These are phyloP conservation scores for Mamestra brassicae DNA, from an alignment of 2,888 invertebrate genomes.

Conservation along the genomic window DNA sequence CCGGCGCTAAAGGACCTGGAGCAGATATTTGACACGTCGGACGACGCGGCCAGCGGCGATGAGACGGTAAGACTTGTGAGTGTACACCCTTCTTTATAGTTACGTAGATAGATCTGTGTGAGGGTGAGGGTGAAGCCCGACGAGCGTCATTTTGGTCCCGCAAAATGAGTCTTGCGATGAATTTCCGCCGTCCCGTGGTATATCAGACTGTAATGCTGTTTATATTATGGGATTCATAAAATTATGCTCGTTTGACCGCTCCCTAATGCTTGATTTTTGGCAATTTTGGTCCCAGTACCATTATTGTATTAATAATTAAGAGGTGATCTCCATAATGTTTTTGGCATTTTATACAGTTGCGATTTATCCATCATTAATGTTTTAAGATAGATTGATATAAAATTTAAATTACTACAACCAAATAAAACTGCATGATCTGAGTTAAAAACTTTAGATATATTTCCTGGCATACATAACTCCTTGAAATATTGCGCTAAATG, in stretches of 20 bases:
- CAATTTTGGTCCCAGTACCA: no score
- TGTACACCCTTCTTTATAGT: conserved; percentile 71
- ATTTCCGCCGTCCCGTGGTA: no score
- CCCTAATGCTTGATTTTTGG: background rate
- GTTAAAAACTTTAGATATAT: background rate
- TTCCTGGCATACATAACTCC: background rate
- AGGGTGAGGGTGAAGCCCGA: background rate
- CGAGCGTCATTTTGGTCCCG: background rate
- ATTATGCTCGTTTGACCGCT: conserved; percentile 5
- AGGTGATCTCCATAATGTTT: background rate
- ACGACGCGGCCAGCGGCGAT: conserved; percentile 97
- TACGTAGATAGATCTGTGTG: conserved; percentile 28
- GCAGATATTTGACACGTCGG: conserved; percentile 98
- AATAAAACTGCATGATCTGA: background rate
- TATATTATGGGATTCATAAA: background rate
- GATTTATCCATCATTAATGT: background rate
- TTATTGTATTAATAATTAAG: background rate
- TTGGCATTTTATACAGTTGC: background rate
- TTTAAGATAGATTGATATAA: background rate
- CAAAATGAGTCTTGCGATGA: no score
- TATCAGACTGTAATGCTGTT: no score
- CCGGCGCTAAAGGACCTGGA: conserved; percentile 97
- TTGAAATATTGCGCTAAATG: background rate
- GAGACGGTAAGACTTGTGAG: conserved; percentile 94
- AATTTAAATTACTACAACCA: background rate